Evolutionary conservation across 2,888 invertebrate species (phyloP).

Genomic region (Lottia scabra): DNA sequence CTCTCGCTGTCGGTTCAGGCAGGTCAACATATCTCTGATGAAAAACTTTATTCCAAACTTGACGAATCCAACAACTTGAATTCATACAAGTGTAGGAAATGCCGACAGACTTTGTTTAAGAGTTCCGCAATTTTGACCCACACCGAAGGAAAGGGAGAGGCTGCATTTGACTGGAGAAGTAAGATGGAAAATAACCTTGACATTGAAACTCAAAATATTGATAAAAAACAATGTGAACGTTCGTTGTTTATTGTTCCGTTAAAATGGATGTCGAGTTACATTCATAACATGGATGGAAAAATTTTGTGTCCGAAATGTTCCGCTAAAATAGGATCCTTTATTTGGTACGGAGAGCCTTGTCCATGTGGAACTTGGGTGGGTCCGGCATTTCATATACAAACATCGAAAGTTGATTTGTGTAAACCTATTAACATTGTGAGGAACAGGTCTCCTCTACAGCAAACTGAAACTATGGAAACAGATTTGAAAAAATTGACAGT

Average conservation of each 20-base stretch:
- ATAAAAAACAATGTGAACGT: constrained; percentile 74
- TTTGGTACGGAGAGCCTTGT: constrained; percentile 91
- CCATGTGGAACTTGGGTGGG: constrained; percentile 91
- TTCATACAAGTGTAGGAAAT: constrained; percentile 54
- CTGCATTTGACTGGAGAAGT: constrained; percentile 63
- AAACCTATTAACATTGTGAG: too few species aligned
- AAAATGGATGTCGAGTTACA: constrained; percentile 86
- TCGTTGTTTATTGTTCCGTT: constrained; percentile 91
- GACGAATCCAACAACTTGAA: constrained; percentile 25
- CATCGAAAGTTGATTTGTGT: constrained; percentile 82
- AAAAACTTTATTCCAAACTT: constrained; percentile 13
- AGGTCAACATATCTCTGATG: constrained; percentile 19
- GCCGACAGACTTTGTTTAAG: constrained; percentile 81
- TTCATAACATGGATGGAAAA: constrained; percentile 80
- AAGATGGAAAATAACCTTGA: constrained; percentile 22
- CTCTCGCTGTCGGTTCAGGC: constrained; percentile 50
- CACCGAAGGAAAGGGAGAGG: constrained; percentile 71
- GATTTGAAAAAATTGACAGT: too few species aligned
- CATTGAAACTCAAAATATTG: neutral
- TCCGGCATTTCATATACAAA: constrained; percentile 91
- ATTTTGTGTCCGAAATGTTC: constrained; percentile 83
- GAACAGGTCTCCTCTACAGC: too few species aligned
- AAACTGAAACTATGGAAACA: too few species aligned
- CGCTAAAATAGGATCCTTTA: constrained; percentile 88
- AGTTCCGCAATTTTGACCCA: constrained; percentile 85